Conservation (phyloP, 37 sponge, comb jelly and placozoan species). For the Ephydatia muelleri region DNA sequence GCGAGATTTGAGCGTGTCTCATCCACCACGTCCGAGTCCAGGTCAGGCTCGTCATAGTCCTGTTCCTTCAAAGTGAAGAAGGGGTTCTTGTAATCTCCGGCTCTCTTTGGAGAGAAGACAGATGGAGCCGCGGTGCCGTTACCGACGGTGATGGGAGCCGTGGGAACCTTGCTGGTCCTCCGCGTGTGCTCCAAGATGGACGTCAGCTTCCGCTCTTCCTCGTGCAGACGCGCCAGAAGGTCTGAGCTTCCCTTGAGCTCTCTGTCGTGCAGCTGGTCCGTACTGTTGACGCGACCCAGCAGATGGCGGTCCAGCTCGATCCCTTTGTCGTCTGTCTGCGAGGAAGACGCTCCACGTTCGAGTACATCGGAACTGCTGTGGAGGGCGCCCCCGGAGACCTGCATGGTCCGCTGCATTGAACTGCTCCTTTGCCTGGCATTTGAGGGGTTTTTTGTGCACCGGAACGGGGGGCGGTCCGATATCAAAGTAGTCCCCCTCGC, state of each 20-base stretch:
- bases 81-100: slow-evolving; percentile 5
- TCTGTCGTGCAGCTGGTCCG: slow-evolving; percentile 15
- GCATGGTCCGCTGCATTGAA: background rate
- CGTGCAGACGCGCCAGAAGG: slow-evolving; percentile 28
- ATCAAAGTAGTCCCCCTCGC: too few species aligned
- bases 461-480: background rate
- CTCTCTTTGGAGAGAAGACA: background rate
- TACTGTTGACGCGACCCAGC: slow-evolving; percentile 7
- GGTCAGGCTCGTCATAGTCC: slow-evolving; percentile 33
- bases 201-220: slow-evolving; percentile 35
- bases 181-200: too few species aligned
- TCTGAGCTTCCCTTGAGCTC: background rate
- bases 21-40: background rate
- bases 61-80: slow-evolving; percentile 23
- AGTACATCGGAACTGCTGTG: slow-evolving; percentile 48
- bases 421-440: slow-evolving; percentile 1
- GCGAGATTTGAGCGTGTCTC: slow-evolving; percentile 38
- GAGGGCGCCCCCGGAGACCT: background rate
- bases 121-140: slow-evolving; percentile 16
- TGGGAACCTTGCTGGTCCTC: background rate
- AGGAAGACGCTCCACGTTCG: background rate
- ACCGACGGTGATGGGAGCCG: slow-evolving; percentile 14
- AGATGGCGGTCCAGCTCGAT: background rate
- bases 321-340: too few species aligned
- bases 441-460: slow-evolving; percentile 1